These are phyloP conservation scores for Dolomedes plantarius DNA, from an alignment of 2,888 invertebrate species.

Conservation along the genomic window DNA sequence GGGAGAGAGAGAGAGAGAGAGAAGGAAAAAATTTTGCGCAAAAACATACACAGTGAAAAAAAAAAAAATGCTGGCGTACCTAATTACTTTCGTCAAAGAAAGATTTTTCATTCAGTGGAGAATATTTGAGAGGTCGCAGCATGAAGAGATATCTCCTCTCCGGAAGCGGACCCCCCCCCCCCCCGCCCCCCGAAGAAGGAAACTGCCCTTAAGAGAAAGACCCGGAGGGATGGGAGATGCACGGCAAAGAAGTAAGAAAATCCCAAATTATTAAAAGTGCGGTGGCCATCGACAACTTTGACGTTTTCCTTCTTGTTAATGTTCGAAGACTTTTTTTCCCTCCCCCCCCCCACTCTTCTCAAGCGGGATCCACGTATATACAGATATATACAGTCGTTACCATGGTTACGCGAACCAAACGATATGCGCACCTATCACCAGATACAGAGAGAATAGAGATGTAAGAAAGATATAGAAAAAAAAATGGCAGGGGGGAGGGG, in stretches of 20 bases:
- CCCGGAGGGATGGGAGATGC: neutral
- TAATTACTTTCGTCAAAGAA: slow-evolving; percentile 70
- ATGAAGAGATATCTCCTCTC: slow-evolving; percentile 40
- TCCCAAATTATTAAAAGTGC: slow-evolving; percentile 70
- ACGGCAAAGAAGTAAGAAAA: no score
- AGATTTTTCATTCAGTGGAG: slow-evolving; percentile 66
- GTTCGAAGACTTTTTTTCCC: slow-evolving; percentile 23
- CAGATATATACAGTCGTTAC: slow-evolving; percentile 50
- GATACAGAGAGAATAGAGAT: slow-evolving; percentile 40
- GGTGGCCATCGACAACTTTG: slow-evolving; percentile 67
- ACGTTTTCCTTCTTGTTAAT: slow-evolving; percentile 59
- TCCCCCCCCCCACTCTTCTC: no score
- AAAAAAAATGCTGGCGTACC: slow-evolving; percentile 32
- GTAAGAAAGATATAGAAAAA: slow-evolving; percentile 57
- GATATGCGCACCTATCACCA: slow-evolving; percentile 61
- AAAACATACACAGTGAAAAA: neutral
- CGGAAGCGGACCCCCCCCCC: neutral
- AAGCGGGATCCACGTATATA: slow-evolving; percentile 55
- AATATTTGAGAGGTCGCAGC: slow-evolving; percentile 64
- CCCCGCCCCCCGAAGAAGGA: slow-evolving; percentile 26
- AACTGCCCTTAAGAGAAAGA: slow-evolving; percentile 44
- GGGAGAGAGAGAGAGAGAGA: slow-evolving; percentile 19
- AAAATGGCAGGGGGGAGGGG: neutral
- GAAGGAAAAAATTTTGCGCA: neutral
- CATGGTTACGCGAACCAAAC: slow-evolving; percentile 45